Conservation (phyloP, 2,113 vertebrate species). For the Clarias batrachus region DNA sequence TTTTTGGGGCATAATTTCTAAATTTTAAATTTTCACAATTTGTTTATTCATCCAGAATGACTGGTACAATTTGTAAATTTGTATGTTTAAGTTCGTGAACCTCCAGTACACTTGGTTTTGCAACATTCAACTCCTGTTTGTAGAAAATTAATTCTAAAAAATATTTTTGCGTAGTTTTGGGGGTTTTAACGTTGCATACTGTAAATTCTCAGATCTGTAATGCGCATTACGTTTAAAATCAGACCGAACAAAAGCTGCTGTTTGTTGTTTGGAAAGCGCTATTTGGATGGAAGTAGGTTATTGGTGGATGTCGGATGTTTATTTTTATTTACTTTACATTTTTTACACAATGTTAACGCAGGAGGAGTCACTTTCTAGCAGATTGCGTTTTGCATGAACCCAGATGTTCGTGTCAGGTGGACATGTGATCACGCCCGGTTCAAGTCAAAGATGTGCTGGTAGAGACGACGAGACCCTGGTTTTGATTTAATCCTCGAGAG, state of each 20-base stretch:
- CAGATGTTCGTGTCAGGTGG: neutral
- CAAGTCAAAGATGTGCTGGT: neutral
- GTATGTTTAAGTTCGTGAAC: neutral
- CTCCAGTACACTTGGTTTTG: neutral
- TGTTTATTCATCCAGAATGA: neutral
- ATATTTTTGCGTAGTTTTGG: no score
- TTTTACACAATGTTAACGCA: no score
- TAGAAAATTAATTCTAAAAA: neutral
- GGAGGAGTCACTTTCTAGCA: no score
- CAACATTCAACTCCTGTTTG: neutral
- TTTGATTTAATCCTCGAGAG: neutral
- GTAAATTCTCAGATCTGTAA: neutral
- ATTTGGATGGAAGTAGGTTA: neutral
- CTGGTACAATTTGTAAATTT: neutral
- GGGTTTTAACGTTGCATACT: no score
- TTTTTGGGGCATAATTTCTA: neutral
- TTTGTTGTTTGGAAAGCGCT: neutral
- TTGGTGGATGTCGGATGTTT: neutral
- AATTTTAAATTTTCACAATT: neutral
- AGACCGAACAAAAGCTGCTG: neutral
- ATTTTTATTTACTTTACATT: neutral
- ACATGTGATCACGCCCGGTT: neutral
- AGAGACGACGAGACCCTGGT: neutral
- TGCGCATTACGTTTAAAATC: neutral
- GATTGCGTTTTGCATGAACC: neutral